Percentiles rank a stretch among this genome's conserved stretches.
Conservation (phyloP, 2,888 invertebrate species). For the Oscheius sp. region DNA sequence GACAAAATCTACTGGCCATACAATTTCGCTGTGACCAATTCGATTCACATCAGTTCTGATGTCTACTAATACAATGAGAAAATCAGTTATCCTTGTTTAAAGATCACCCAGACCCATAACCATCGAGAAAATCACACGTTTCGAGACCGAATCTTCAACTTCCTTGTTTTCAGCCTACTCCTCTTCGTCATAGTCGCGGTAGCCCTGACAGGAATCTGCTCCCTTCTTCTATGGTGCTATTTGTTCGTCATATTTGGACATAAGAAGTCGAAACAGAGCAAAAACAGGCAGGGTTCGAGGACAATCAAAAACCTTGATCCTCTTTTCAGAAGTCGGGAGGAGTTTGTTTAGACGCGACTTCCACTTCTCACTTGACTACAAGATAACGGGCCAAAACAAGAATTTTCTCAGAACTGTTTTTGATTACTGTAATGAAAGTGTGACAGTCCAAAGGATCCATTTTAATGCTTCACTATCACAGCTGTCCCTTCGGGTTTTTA, state of each 20-base stretch:
- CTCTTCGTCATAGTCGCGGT: constrained; percentile 38
- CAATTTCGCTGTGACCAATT: background rate
- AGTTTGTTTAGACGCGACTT: constrained; percentile 6
- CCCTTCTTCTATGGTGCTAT: constrained; percentile 32
- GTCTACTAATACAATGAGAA: background rate
- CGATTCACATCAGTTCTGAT: background rate
- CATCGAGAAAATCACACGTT: background rate
- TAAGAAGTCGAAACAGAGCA: constrained; percentile 14
- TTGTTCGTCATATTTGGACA: constrained; percentile 36
- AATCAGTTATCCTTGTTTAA: background rate
- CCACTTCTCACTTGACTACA: too few relatives aligned
- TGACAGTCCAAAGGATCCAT: too few relatives aligned
- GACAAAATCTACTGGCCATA: background rate
- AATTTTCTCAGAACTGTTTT: too few relatives aligned
- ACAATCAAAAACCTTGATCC: background rate
- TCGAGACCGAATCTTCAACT: background rate
- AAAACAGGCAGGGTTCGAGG: constrained; percentile 9
- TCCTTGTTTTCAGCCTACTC: constrained; percentile 26
- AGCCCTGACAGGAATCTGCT: constrained; percentile 35
- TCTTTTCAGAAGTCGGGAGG: constrained; percentile 16
- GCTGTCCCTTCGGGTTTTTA: too few relatives aligned
- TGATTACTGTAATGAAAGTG: too few relatives aligned
- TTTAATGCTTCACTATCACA: too few relatives aligned
- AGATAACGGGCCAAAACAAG: too few relatives aligned
- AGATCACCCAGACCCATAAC: background rate